Percentiles rank a stretch among this genome's conserved stretches.
Evolutionary conservation across 2,113 vertebrate genomes (phyloP).

Genomic region (Dunckerocampus dactyliophorus): DNA sequence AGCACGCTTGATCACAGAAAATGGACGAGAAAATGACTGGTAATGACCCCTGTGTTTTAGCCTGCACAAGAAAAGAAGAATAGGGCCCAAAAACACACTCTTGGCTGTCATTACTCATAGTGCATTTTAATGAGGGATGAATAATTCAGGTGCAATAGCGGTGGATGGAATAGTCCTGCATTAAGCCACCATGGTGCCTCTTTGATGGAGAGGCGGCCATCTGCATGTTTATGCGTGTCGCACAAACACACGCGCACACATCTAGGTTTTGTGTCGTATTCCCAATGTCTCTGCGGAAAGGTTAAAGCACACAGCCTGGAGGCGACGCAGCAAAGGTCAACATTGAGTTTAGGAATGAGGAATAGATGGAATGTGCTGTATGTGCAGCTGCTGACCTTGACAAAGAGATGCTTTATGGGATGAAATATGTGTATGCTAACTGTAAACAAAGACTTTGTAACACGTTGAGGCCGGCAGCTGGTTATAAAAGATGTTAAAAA

Average conservation of each 20-base stretch:
- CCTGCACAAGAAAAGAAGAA: constrained; percentile 13
- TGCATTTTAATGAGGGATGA: constrained; percentile 63
- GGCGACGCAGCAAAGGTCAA: constrained; percentile 68
- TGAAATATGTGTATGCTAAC: constrained; percentile 27
- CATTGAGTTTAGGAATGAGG: constrained; percentile 61
- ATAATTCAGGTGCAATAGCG: constrained; percentile 55
- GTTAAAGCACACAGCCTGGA: constrained; percentile 68
- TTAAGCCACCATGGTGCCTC: neutral
- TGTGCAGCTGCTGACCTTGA: constrained; percentile 48
- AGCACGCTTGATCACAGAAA: constrained; percentile 64
- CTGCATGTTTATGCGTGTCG: constrained; percentile 35
- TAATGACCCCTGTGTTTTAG: constrained; percentile 66
- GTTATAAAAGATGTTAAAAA: constrained; percentile 55
- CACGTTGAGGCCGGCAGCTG: constrained; percentile 33
- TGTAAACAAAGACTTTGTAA: constrained; percentile 49
- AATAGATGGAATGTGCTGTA: constrained; percentile 24
- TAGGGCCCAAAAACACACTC: constrained; percentile 43
- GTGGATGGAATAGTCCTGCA: constrained; percentile 31
- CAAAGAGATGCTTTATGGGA: constrained; percentile 31
- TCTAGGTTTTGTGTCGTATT: constrained; percentile 63
- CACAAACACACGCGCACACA: constrained; percentile 37
- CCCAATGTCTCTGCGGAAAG: constrained; percentile 61
- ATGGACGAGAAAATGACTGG: constrained; percentile 64
- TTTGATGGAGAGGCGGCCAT: constrained; percentile 26
- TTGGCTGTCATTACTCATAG: constrained; percentile 51